Percentiles rank a stretch among this genome's conserved stretches.
Evolutionary conservation across 1,140 invertebrate species (phyloP).

Genomic region (Atta cephalotes): DNA sequence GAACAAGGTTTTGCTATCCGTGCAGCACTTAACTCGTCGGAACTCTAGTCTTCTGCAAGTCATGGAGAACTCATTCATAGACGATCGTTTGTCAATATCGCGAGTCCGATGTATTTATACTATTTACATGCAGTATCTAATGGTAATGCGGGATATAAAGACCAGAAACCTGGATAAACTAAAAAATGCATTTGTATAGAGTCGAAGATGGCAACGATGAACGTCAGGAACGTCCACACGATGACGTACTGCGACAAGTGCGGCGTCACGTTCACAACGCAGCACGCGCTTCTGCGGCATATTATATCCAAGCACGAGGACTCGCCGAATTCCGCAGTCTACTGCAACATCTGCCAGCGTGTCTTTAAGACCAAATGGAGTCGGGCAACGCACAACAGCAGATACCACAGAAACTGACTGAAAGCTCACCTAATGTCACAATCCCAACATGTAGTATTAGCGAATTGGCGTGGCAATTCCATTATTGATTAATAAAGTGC

Average conservation of each 20-base stretch:
- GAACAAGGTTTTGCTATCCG: slow-evolving; percentile 42
- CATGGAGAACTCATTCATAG: background rate
- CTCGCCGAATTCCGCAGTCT: slow-evolving; percentile 69
- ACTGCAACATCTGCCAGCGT: slow-evolving; percentile 76
- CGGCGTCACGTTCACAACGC: slow-evolving; percentile 76
- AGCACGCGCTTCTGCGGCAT: slow-evolving; percentile 77
- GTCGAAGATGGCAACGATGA: slow-evolving; percentile 14
- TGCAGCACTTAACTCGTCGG: background rate
- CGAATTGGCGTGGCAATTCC: background rate
- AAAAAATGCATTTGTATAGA: slow-evolving; percentile 71
- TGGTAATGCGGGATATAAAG: background rate
- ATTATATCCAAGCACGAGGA: slow-evolving; percentile 77
- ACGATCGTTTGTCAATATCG: slow-evolving; percentile 2
- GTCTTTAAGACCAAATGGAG: slow-evolving; percentile 81
- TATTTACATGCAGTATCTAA: background rate
- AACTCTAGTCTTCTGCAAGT: slow-evolving; percentile 1
- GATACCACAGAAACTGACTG: slow-evolving; percentile 74
- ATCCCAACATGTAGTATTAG: background rate
- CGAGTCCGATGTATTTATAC: background rate
- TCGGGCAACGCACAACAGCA: slow-evolving; percentile 78
- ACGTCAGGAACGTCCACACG: slow-evolving; percentile 52
- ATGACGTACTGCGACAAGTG: slow-evolving; percentile 73
- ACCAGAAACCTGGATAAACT: slow-evolving; percentile 53
- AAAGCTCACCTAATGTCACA: no score
- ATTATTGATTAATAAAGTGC: background rate